Evolutionary conservation across 2,888 invertebrate genomes (phyloP).

Genomic region (Notodonta ziczac): DNA sequence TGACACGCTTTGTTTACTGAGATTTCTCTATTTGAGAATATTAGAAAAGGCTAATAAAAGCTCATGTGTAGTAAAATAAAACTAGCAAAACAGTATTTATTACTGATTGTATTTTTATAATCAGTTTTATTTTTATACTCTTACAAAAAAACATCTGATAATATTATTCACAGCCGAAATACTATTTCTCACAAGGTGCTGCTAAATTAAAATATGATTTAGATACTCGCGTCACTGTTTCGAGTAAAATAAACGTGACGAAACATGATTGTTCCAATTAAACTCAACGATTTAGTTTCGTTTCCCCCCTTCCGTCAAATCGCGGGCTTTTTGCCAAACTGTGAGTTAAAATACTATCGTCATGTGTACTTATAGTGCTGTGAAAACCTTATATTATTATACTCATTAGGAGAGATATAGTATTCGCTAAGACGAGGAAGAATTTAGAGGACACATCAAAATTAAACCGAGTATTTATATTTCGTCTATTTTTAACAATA

Average conservation of each 20-base stretch:
- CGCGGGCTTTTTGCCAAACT: constrained; percentile 67
- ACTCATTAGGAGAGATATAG: constrained; percentile 40
- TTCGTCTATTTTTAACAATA: constrained; percentile 29
- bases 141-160: too few relatives aligned
- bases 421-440: constrained; percentile 43
- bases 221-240: not conserved
- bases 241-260: constrained; percentile 34
- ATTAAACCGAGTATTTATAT: constrained; percentile 44
- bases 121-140: too few relatives aligned
- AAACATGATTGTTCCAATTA: constrained; percentile 52
- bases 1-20: too few relatives aligned
- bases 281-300: constrained; percentile 47
- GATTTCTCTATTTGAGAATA: too few relatives aligned
- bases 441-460: constrained; percentile 48
- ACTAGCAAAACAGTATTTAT: too few relatives aligned
- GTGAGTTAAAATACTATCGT: constrained; percentile 57
- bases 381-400: constrained; percentile 49
- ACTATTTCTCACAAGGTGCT: not conserved
- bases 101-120: too few relatives aligned
- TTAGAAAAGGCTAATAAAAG: too few relatives aligned
- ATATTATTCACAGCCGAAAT: too few relatives aligned
- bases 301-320: constrained; percentile 64
- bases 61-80: too few relatives aligned
- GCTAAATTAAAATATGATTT: constrained; percentile 2
- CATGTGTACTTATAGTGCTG: constrained; percentile 49